phyloP scores from a whole-genome alignment of 2,113 vertebrate genomes.

The Salvator merianae region DNA sequence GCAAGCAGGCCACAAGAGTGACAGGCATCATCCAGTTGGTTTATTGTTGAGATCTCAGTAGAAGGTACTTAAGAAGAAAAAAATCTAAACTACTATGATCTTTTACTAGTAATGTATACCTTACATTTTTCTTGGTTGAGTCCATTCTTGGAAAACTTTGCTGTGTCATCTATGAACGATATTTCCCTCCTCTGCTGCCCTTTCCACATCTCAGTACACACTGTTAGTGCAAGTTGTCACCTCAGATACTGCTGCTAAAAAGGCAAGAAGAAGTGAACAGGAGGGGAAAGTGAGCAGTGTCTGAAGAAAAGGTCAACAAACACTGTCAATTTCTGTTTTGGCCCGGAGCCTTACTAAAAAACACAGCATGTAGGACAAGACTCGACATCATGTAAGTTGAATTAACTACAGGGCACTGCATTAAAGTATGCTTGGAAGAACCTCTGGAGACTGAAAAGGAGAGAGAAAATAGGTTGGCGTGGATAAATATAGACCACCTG shows the following conservation, averaged over 20 bases:
- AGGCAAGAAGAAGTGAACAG: background rate
- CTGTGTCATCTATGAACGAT: background rate
- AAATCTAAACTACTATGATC: background rate
- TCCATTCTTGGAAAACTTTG: background rate
- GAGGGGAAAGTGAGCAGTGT: background rate
- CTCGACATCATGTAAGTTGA: slow-evolving; percentile 8
- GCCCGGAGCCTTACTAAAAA: background rate
- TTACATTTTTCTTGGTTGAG: background rate
- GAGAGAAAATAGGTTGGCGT: background rate
- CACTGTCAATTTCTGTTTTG: slow-evolving; percentile 3
- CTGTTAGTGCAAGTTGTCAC: background rate
- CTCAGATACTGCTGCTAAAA: background rate
- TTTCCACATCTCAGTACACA: background rate
- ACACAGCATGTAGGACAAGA: slow-evolving; percentile 5
- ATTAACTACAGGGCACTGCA: slow-evolving; percentile 1
- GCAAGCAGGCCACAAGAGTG: no score
- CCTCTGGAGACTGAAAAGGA: background rate
- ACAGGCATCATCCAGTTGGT: no score
- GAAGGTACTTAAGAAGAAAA: no score
- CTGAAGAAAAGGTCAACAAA: slow-evolving; percentile 3
- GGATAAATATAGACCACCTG: background rate
- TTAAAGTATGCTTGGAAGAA: background rate
- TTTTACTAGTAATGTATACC: background rate
- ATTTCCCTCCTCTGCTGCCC: background rate
- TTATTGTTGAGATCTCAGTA: no score